phyloP scores from a whole-genome alignment of 2,888 invertebrate genomes.

The Carcina quercana region DNA sequence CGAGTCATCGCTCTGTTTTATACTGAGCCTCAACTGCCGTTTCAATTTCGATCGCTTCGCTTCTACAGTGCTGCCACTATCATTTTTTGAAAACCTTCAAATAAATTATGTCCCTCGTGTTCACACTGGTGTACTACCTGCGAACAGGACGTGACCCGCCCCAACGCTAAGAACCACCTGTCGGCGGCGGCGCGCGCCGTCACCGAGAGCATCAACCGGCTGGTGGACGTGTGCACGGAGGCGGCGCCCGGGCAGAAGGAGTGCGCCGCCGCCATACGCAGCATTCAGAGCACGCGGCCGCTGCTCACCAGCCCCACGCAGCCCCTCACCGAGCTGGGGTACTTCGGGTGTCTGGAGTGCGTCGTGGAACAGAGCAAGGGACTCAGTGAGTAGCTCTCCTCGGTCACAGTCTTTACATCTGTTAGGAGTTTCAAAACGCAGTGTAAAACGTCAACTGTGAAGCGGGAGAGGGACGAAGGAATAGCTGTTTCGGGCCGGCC shows the following conservation, averaged over 20 bases:
- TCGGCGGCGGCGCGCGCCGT: constrained; percentile 92
- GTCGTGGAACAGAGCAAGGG: constrained; percentile 92
- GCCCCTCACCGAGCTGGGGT: constrained; percentile 90
- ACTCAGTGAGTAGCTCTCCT: constrained; percentile 68
- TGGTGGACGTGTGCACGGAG: constrained; percentile 89
- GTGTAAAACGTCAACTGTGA: too few species aligned
- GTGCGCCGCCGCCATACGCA: constrained; percentile 95
- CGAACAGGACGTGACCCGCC: constrained; percentile 83
- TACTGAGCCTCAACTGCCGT: too few species aligned
- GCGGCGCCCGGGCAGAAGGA: constrained; percentile 97
- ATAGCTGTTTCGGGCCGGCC: too few species aligned
- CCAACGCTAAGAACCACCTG: constrained; percentile 92
- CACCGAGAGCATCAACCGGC: constrained; percentile 92
- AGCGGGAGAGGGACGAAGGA: too few species aligned
- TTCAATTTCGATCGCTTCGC: too few species aligned
- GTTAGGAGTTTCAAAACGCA: too few species aligned
- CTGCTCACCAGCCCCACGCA: constrained; percentile 90
- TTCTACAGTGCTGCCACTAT: too few species aligned
- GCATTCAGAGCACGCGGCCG: constrained; percentile 89
- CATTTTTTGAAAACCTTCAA: too few species aligned
- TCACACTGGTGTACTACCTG: too few species aligned
- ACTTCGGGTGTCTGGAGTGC: constrained; percentile 94
- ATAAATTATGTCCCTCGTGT: too few species aligned
- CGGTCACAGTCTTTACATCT: too few species aligned
- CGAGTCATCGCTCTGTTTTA: too few species aligned